Evolutionary conservation across 1,140 invertebrate genomes (phyloP).

Genomic region (Pissodes strobi): DNA sequence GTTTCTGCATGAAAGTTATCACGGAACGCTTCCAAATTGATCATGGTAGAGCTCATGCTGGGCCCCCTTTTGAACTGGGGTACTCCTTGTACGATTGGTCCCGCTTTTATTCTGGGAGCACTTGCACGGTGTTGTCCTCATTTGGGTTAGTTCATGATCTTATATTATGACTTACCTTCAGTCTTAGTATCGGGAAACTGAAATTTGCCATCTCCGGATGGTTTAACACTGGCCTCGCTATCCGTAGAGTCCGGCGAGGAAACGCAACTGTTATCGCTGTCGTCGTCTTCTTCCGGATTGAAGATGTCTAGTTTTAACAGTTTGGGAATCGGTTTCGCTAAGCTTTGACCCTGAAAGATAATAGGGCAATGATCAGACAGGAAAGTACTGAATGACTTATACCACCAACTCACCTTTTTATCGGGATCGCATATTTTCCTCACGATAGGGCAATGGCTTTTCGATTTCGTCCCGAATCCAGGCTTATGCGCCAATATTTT

Average conservation of each 20-base stretch:
- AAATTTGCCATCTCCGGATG: constrained; percentile 34
- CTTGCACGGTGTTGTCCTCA: no score
- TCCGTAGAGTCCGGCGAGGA: constrained; percentile 86
- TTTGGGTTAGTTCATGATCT: no score
- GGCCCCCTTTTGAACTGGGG: no score
- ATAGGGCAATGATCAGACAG: no score
- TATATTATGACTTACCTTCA: constrained; percentile 4
- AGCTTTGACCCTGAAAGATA: constrained; percentile 50
- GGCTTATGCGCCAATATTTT: constrained; percentile 68
- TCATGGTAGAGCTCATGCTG: no score
- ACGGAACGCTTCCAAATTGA: no score
- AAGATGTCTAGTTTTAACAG: constrained; percentile 81
- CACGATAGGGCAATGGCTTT: constrained; percentile 60
- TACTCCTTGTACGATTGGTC: no score
- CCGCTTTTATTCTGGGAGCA: no score
- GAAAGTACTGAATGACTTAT: no score
- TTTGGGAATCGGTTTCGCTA: constrained; percentile 67
- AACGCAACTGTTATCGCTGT: constrained; percentile 84
- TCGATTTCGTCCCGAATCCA: constrained; percentile 60
- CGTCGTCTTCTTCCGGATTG: constrained; percentile 89
- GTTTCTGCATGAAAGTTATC: no score
- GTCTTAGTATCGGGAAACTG: constrained; percentile 40
- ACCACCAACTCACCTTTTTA: constrained; percentile 8
- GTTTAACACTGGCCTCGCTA: constrained; percentile 74
- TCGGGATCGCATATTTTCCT: constrained; percentile 32